Base-by-base conservation (phyloP, 30 jellyfish, hydroid and myxozoan genomes). In the Aurelia aurita region DNA sequence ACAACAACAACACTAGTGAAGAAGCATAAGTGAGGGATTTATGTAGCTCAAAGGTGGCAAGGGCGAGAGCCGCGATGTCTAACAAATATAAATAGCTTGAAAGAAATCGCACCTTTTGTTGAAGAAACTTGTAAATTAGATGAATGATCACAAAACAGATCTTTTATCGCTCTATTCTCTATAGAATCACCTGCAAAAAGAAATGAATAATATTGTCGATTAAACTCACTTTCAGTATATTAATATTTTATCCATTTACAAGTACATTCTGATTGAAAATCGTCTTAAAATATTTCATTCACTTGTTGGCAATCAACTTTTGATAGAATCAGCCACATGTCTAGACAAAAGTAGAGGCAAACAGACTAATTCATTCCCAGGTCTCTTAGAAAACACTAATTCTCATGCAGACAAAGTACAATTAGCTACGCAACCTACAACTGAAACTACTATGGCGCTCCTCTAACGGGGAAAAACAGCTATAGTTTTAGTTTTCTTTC, bases 121-220 rank as follows among this genome's bases (percentile, higher is more conserved):
- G 99, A 95, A 11, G 99, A 95, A 10, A 95, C 84, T 60, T 95
- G 95, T 47, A 95, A 25, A 15, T 51, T 63, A 10, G 75, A 46
- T 0, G 98, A 80, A 65, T 95, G 98, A 20, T 89, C 72, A 51
- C 91, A 85, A 74, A 95, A 95, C 16, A 82, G 53, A 19, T 85
- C 86, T 57, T 95, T 95, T 12, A 95, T 86, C 19, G 99, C 99
- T 55, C 28, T 86, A 74, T 95, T 95, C 59, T 95, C 99, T 23
- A 95, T 57, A 13, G 96, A 97, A 85, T 95, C 99, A 11, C 99
- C 97, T 89, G 72, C 18, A 58, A 58, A 43, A 46, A 0, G 59
- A 18, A 12, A 54, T 18, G 77, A 20, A 64, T 29, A 18, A 3
- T 0, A 10, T 12, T 57, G 27, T 20, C 6, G 15, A 19, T 20